These are phyloP conservation scores for Glaucopsyche alexis DNA, from an alignment of 2,888 invertebrate genomes.

Conservation along the genomic window DNA sequence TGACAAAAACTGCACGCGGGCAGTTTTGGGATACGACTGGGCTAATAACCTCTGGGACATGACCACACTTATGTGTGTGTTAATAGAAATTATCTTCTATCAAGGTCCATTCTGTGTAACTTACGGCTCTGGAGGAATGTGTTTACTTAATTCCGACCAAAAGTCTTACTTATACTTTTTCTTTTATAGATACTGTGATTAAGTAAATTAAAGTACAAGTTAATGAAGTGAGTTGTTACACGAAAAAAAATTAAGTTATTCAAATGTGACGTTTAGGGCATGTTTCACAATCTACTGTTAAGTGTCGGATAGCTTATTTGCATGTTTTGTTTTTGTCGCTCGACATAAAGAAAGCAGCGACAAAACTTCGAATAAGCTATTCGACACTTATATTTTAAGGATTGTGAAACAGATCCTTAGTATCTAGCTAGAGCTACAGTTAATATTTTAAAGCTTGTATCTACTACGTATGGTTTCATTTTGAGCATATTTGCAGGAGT, in stretches of 20 bases:
- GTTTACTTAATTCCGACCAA: slow-evolving; percentile 20
- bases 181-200: slow-evolving; percentile 3
- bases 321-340: too few species aligned
- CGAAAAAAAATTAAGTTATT: background rate
- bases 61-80: slow-evolving; percentile 30
- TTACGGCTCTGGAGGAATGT: slow-evolving; percentile 12
- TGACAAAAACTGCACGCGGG: slow-evolving; percentile 54
- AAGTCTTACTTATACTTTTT: slow-evolving; percentile 20
- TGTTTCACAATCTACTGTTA: too few species aligned
- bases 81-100: slow-evolving; percentile 31
- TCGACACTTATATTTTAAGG: too few species aligned
- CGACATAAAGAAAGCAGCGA: too few species aligned
- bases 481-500: too few species aligned
- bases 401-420: too few species aligned
- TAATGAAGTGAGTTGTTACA: slow-evolving; percentile 9
- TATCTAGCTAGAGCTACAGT: too few species aligned
- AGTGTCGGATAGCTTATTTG: too few species aligned
- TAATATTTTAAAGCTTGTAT: too few species aligned
- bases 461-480: too few species aligned
- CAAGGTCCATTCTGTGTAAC: slow-evolving; percentile 25
- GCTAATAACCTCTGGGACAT: slow-evolving; percentile 39
- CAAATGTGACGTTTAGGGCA: background rate
- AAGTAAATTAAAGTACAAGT: background rate
- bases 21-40: slow-evolving; percentile 53
- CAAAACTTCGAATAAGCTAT: too few species aligned